A percentile compares a stretch with the other conserved stretches of the same genome.
phyloP scores from a whole-genome alignment of 2,797 vertebrate genomes.

The Typhlichthys eigenmanni region DNA sequence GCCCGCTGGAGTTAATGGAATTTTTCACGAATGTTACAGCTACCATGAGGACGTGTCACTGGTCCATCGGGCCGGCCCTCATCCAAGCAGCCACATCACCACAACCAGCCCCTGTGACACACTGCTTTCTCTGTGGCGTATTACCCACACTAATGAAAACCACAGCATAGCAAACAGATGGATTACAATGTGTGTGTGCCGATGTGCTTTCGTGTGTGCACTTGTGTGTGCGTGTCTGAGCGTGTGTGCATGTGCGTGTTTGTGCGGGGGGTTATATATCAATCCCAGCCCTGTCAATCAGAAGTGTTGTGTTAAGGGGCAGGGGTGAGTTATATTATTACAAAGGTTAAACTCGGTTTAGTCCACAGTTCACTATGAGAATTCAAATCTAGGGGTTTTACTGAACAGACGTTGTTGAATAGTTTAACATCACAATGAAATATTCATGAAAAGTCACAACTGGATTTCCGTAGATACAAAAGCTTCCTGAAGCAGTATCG shows the following conservation, averaged over 20 bases:
- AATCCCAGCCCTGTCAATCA: slow-evolving; percentile 25
- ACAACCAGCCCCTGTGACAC: slow-evolving; percentile 33
- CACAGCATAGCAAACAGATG: slow-evolving; percentile 36
- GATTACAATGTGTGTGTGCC: slow-evolving; percentile 10
- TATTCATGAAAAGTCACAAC: too few species aligned
- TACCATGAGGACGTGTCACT: slow-evolving; percentile 48
- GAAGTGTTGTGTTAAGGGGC: slow-evolving; percentile 22
- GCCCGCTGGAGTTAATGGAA: too few species aligned
- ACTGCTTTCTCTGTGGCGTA: slow-evolving; percentile 50
- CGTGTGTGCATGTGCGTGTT: slow-evolving; percentile 10
- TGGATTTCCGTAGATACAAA: too few species aligned
- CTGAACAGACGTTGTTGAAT: too few species aligned
- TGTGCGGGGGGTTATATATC: slow-evolving; percentile 23
- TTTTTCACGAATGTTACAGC: slow-evolving; percentile 10
- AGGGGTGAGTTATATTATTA: slow-evolving; percentile 14
- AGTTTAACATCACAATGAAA: too few species aligned
- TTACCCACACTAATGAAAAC: slow-evolving; percentile 53
- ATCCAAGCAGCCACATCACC: slow-evolving; percentile 58
- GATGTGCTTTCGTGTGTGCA: not conserved
- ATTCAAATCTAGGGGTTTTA: too few species aligned
- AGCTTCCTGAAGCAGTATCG: too few species aligned
- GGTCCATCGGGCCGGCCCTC: slow-evolving; percentile 44
- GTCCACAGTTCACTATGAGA: too few species aligned
- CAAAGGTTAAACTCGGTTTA: too few species aligned
- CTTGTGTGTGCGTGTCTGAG: slow-evolving; percentile 19